phyloP scores from a whole-genome alignment of 2,888 invertebrate species.

The Mesochorus sp. region DNA sequence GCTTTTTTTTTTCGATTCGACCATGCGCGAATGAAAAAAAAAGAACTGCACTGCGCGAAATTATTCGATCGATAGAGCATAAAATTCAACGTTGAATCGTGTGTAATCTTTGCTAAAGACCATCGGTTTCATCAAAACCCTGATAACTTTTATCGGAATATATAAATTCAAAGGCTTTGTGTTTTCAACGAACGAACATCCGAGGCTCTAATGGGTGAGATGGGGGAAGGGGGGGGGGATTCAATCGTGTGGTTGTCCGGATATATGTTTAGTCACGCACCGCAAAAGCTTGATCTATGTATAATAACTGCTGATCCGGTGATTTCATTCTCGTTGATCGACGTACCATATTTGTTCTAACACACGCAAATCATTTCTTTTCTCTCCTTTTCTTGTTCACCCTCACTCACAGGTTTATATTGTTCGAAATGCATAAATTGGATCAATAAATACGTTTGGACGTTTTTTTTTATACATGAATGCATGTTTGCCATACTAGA shows the following conservation, averaged over 20 bases:
- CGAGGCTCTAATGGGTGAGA: too few relatives aligned
- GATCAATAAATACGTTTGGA: constrained; percentile 26
- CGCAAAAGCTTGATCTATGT: constrained; percentile 7
- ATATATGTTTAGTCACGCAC: constrained; percentile 25
- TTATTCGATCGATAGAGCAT: background rate
- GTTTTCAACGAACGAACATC: background rate
- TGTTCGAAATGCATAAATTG: constrained; percentile 32
- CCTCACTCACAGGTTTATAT: constrained; percentile 2
- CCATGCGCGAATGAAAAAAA: background rate
- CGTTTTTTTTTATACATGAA: background rate
- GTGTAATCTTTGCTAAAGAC: constrained; percentile 5
- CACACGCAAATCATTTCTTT: background rate
- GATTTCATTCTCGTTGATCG: constrained; percentile 36
- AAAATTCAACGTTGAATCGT: background rate
- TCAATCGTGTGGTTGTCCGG: background rate
- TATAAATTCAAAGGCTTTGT: constrained; percentile 18
- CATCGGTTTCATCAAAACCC: background rate
- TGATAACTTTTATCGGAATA: constrained; percentile 3
- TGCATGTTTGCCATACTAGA: background rate
- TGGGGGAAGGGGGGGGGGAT: background rate
- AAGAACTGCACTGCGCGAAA: background rate
- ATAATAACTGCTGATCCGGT: constrained; percentile 42
- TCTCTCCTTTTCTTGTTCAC: background rate
- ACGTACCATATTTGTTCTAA: constrained; percentile 38
- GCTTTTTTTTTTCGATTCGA: background rate